phyloP scores from a whole-genome alignment of 2,113 vertebrate species.

The Stictonetta naevosa region DNA sequence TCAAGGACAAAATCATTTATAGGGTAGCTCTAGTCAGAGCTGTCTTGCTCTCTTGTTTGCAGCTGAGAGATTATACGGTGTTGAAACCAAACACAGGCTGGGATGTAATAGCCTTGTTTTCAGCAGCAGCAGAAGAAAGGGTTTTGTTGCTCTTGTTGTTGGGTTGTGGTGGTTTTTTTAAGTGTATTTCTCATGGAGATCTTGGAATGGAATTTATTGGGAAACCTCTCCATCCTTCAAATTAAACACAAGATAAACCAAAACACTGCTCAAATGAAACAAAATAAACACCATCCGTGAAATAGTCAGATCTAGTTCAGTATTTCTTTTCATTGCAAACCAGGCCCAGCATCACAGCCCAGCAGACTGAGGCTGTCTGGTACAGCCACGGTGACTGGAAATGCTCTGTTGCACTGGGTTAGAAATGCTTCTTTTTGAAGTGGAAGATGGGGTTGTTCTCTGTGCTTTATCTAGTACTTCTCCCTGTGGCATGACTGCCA shows the following conservation, averaged over 20 bases:
- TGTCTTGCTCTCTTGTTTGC: slow-evolving; percentile 59
- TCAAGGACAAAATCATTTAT: too few species aligned
- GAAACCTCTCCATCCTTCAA: background rate
- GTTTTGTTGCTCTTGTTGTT: background rate
- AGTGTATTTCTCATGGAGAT: slow-evolving; percentile 8
- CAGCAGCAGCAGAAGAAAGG: slow-evolving; percentile 33
- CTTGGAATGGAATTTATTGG: background rate
- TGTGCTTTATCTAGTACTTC: background rate
- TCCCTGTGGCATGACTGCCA: background rate
- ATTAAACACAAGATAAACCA: slow-evolving; percentile 7
- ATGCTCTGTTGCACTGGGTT: background rate
- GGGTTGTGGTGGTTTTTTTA: background rate
- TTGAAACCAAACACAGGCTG: slow-evolving; percentile 40
- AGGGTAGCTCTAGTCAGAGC: too few species aligned
- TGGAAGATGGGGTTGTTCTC: background rate
- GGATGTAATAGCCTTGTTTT: slow-evolving; percentile 51
- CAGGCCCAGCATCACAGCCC: background rate
- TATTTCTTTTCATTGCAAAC: background rate
- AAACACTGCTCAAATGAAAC: background rate
- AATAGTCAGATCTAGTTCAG: background rate
- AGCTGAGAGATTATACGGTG: slow-evolving; percentile 13
- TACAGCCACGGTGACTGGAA: background rate
- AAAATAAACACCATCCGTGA: background rate
- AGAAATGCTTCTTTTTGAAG: background rate
- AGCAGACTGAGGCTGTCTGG: background rate